Conservation (phyloP, 2,797 vertebrate species). For the Mus caroli region DNA sequence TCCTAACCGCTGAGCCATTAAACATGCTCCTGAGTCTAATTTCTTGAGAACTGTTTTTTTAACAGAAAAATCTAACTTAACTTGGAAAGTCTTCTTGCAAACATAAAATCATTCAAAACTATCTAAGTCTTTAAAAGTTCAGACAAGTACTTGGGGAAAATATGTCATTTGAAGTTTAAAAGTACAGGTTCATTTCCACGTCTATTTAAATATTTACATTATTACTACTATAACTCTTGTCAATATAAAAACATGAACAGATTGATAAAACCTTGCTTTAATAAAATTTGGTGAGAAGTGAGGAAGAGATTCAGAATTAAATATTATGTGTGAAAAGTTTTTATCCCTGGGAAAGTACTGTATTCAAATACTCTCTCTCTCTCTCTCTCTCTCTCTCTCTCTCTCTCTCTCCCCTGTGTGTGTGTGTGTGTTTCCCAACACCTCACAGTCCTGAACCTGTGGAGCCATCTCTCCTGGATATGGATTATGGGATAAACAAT, state of each 20-base stretch:
- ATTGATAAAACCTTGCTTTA: neutral
- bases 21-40: neutral
- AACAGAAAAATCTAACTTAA: constrained; percentile 59
- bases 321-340: neutral
- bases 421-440: neutral
- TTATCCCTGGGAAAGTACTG: neutral
- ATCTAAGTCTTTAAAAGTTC: constrained; percentile 9
- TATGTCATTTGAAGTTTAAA: constrained; percentile 45
- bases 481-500: neutral
- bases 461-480: neutral
- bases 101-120: constrained; percentile 39
- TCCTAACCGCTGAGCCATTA: neutral
- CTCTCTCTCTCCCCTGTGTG: neutral
- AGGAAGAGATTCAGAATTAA: neutral
- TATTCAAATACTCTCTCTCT: neutral
- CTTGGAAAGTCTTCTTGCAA: constrained; percentile 46
- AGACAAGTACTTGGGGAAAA: constrained; percentile 46
- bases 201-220: constrained; percentile 58
- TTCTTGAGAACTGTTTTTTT: constrained; percentile 59
- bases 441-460: neutral
- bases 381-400: neutral
- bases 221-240: constrained; percentile 24
- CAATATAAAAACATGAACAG: neutral
- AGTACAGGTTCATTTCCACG: constrained; percentile 34
- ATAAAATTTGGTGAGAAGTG: constrained; percentile 6